A percentile compares a stretch with the other conserved stretches of the same genome.
These are phyloP conservation scores for Patella vulgata DNA, from an alignment of 1,140 invertebrate species.

Conservation along the genomic window DNA sequence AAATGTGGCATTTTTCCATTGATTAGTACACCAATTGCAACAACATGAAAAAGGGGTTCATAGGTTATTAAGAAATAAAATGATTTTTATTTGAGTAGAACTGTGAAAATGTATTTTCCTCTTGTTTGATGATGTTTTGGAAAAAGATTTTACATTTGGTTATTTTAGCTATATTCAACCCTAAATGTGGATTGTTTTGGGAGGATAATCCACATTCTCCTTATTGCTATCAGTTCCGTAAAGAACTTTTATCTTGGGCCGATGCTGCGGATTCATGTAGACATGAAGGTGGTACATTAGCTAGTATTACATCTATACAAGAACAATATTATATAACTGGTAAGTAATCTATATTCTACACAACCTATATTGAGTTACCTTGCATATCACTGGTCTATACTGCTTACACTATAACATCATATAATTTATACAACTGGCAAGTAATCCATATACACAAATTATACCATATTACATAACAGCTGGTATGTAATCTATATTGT, in stretches of 20 bases:
- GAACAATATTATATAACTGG: constrained; percentile 34
- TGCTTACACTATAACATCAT: background rate
- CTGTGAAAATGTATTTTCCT: no score
- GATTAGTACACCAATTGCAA: no score
- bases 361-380: no score
- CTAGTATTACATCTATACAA: constrained; percentile 35
- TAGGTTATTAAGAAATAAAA: no score
- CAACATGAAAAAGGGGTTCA: no score
- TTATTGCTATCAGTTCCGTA: constrained; percentile 44
- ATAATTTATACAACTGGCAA: background rate
- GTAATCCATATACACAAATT: background rate
- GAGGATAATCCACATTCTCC: constrained; percentile 38
- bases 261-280: constrained; percentile 35
- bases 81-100: no score
- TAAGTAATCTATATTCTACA: background rate
- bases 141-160: no score
- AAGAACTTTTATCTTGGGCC: constrained; percentile 34
- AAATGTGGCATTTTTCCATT: no score
- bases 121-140: no score
- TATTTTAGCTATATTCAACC: constrained; percentile 11
- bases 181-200: constrained; percentile 41
- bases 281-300: constrained; percentile 31
- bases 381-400: background rate
- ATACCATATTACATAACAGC: no score
- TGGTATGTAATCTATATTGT: no score